phyloP scores from a whole-genome alignment of 2,888 invertebrate genomes.

The Dione juno region DNA sequence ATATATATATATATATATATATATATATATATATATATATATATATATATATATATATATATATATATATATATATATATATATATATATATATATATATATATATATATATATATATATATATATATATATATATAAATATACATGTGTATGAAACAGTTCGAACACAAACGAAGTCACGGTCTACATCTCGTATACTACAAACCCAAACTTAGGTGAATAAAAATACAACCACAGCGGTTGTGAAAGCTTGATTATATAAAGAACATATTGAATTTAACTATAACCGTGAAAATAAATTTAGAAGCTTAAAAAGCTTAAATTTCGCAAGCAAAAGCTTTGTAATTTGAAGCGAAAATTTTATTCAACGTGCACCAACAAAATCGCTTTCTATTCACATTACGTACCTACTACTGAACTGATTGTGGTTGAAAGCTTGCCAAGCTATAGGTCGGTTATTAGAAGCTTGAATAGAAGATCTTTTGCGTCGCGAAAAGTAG shows the following conservation, averaged over 20 bases:
- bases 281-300: background rate
- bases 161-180: too few relatives aligned
- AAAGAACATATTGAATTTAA: conserved; percentile 1
- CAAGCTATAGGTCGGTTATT: conserved; percentile 36
- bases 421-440: conserved; percentile 36
- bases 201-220: too few relatives aligned
- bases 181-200: too few relatives aligned
- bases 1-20: too few relatives aligned
- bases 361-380: conserved; percentile 12
- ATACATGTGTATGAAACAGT: too few relatives aligned
- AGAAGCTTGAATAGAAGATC: conserved; percentile 31
- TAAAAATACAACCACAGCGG: background rate
- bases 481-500: background rate
- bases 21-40: too few relatives aligned
- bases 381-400: conserved; percentile 31
- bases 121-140: too few relatives aligned
- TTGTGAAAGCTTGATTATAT: background rate
- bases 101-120: too few relatives aligned
- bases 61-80: too few relatives aligned
- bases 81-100: too few relatives aligned
- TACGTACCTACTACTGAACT: conserved; percentile 37
- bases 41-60: too few relatives aligned
- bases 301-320: background rate
- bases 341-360: conserved; percentile 17
- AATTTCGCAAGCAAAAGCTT: conserved; percentile 1